Evolutionary conservation across 2,797 vertebrate genomes (phyloP), one percentile per base, ranked within the genome.

Genomic region (Pseudochirops cupreus): DNA sequence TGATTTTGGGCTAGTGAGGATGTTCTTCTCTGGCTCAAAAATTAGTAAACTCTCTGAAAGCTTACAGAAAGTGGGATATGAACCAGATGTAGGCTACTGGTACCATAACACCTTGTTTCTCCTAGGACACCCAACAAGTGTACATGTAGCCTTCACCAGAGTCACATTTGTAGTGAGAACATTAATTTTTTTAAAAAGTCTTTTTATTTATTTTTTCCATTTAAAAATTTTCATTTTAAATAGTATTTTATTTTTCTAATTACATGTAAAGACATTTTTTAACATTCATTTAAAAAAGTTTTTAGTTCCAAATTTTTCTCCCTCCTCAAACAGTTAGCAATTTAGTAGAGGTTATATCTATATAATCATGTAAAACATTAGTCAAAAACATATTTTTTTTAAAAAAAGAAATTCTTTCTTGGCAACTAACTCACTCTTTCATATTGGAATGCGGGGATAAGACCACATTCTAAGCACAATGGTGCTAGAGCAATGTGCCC

Each of bases 401-500:
- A 1, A n/a, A 59, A 92, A 97, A 56, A 1, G 11, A 93, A 26
- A 39, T 52, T n/a, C 29, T 96, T 97, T 94, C 92, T 56, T 95
- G 93, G 50, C 28, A 56, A 91, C 67, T 3, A 1, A 55, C 59
- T 56, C 54, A 58, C n/a, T 91, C 55, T 91, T 91, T 28, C 31
- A 59, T 92, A 39, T 92, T 1, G 1, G 53, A 0, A 89, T 89
- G 56, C 91, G 94, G 90, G 93, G 93, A 92, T 59, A 50, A 53
- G 31, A n/a, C 53, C 29, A 87, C 53, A 33, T 14, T 90, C n/a
- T 18, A 21, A 56, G 92, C 95, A 50, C 39, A 87, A 50, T 56
- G 92, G 59, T 33, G 39, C 53, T 97, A 94, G 92, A 94, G 59
- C 91, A 92, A 91, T 92, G 54, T 31, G 39, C 74, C 74, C 74